Evolutionary conservation across 1,140 invertebrate species (phyloP).

Genomic region (Bacillus rossius): DNA sequence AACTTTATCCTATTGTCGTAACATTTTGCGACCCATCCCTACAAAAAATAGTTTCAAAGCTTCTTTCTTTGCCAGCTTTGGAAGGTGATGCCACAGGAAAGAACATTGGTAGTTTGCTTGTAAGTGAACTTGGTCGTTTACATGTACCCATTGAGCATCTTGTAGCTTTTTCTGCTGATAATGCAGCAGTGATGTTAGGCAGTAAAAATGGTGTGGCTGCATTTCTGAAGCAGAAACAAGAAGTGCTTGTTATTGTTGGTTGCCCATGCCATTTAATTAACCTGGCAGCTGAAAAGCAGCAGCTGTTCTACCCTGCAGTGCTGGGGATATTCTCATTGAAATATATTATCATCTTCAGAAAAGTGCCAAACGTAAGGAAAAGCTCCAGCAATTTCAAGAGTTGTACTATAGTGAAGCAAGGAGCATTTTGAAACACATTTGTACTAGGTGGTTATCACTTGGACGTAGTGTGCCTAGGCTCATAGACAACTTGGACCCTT

Average conservation of each 20-base stretch:
- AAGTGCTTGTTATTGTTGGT: neutral
- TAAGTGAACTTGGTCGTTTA: too few relatives aligned
- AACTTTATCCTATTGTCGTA: slow-evolving; percentile 1
- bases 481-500: neutral
- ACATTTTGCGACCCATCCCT: neutral
- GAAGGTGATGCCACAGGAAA: neutral
- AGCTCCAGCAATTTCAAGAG: neutral
- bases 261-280: slow-evolving; percentile 1
- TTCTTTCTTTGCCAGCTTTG: slow-evolving; percentile 1
- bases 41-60: neutral
- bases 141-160: neutral
- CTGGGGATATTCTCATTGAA: neutral
- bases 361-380: neutral
- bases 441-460: slow-evolving; percentile 1
- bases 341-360: neutral
- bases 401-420: neutral
- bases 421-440: neutral
- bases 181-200: neutral
- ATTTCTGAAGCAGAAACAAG: neutral
- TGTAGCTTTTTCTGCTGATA: neutral
- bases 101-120: neutral
- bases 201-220: neutral
- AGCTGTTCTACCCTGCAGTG: neutral
- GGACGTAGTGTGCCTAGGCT: neutral
- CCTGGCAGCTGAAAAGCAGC: neutral